These are phyloP conservation scores for Drosophila rufa DNA, from an alignment of 1,140 invertebrate species.

Conservation along the genomic window DNA sequence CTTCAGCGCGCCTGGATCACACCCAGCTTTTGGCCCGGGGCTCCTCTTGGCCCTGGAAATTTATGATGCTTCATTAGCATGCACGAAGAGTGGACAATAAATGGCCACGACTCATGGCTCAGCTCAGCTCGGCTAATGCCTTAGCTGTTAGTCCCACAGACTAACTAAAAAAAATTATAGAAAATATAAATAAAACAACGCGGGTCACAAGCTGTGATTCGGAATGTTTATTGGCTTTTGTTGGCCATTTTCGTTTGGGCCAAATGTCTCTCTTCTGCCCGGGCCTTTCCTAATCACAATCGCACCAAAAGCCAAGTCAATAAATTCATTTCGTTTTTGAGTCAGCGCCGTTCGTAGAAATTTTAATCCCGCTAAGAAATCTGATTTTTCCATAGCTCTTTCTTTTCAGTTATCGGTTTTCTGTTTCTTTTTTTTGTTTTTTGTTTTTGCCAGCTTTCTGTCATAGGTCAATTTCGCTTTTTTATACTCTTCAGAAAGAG, in stretches of 20 bases:
- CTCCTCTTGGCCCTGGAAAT: constrained; percentile 38
- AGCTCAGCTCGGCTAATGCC: background rate
- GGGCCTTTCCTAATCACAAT: constrained; percentile 26
- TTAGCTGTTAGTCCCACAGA: constrained; percentile 12
- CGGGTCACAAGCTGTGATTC: constrained; percentile 27
- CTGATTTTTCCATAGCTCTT: constrained; percentile 13
- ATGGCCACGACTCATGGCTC: constrained; percentile 1
- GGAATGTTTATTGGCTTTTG: constrained; percentile 47
- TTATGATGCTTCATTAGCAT: constrained; percentile 79
- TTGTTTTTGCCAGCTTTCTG: constrained; percentile 6
- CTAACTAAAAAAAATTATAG: background rate
- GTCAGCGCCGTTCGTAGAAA: constrained; percentile 29
- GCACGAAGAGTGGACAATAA: constrained; percentile 64
- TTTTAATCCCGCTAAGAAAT: constrained; percentile 45
- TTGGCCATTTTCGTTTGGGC: constrained; percentile 24
- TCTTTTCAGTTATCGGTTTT: background rate
- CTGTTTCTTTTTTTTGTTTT: constrained; percentile 7
- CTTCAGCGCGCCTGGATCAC: constrained; percentile 9
- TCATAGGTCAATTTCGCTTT: constrained; percentile 74
- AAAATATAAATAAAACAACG: background rate
- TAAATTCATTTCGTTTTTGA: constrained; percentile 38
- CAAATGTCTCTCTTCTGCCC: constrained; percentile 25
- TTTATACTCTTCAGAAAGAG: background rate
- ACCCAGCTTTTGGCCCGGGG: constrained; percentile 36
- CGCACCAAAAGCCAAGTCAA: constrained; percentile 18